phyloP scores from a whole-genome alignment of 2,888 invertebrate genomes.

The Andrena bicolor region DNA sequence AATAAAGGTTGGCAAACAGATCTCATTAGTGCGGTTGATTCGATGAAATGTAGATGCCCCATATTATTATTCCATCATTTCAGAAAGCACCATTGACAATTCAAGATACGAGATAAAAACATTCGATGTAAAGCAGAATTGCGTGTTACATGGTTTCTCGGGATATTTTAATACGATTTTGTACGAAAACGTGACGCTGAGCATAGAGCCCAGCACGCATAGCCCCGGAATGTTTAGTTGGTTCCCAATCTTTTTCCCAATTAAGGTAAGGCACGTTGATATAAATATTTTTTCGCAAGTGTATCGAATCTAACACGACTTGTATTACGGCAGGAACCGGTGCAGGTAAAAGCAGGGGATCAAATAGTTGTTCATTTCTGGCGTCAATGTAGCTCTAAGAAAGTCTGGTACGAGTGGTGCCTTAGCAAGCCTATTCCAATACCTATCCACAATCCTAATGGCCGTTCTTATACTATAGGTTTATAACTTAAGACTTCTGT shows the following conservation, averaged over 20 bases:
- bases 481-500: constrained; percentile 81
- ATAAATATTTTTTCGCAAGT: background rate
- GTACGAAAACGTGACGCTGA: constrained; percentile 93
- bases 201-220: constrained; percentile 95
- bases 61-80: constrained; percentile 54
- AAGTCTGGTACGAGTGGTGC: constrained; percentile 99
- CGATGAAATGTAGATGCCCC: background rate
- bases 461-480: constrained; percentile 91
- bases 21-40: background rate
- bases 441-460: constrained; percentile 90
- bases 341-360: constrained; percentile 90
- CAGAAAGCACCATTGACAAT: constrained; percentile 88
- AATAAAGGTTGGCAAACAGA: constrained; percentile 87
- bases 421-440: constrained; percentile 88
- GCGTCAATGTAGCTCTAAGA: constrained; percentile 91
- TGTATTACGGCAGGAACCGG: constrained; percentile 88
- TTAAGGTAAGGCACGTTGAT: constrained; percentile 87
- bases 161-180: constrained; percentile 97
- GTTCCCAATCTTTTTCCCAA: constrained; percentile 98
- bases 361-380: constrained; percentile 93
- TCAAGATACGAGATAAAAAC: constrained; percentile 89
- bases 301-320: constrained; percentile 1
- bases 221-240: constrained; percentile 98
- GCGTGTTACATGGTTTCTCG: constrained; percentile 96
- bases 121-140: constrained; percentile 91